Evolutionary conservation across 1,140 invertebrate genomes (phyloP), one percentile per base, ranked within the genome.

Genomic region (Drosophila bocki): DNA sequence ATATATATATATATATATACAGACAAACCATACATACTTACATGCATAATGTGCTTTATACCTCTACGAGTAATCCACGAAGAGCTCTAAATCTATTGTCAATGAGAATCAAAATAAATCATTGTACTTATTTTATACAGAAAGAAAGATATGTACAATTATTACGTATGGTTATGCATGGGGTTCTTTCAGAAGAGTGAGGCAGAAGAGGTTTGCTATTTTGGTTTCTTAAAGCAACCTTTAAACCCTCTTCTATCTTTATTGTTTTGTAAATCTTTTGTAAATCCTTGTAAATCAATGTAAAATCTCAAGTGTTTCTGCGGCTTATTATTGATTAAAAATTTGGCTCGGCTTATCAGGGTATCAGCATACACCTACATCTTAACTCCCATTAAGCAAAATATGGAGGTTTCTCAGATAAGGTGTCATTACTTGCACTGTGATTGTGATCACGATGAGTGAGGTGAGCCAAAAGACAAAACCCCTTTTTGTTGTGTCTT

Each of bases 101-200:
- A 88, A 87, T 87, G 82, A 87, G 68, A 58, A 75, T 70, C 65
- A 98, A 98, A 54, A 37, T 99, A 98, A 94, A 98, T 98, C 35
- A 70, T 62, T 60, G 56, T 67, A 68, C 63, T 41, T 68, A 98
- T 99, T 58, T 94, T 99, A 32, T 95, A 97, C 8, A 98, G 98
- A 50, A 15, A 50, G 15, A 29, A 26, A n/a, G 47, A 29, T 26
- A 2, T 48, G 45, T 26, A 26, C 2, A 15, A 26, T 19, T 45
- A 4, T 12, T 6, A 44, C 6, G 5, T 11, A 13, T 19, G 11
- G n/a, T 42, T 17, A 17, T 11, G n/a, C 19, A 44, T 44, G 17
- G 26, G 22, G 29, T 26, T 29, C 22, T 26, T 12, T 32, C 4
- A 15, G 22, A 22, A 22, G 22, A 17, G 26, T 4, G 4, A 29